These are phyloP conservation scores for Uropsilus gracilis DNA, from an alignment of 2,113 vertebrate species.

Conservation along the genomic window DNA sequence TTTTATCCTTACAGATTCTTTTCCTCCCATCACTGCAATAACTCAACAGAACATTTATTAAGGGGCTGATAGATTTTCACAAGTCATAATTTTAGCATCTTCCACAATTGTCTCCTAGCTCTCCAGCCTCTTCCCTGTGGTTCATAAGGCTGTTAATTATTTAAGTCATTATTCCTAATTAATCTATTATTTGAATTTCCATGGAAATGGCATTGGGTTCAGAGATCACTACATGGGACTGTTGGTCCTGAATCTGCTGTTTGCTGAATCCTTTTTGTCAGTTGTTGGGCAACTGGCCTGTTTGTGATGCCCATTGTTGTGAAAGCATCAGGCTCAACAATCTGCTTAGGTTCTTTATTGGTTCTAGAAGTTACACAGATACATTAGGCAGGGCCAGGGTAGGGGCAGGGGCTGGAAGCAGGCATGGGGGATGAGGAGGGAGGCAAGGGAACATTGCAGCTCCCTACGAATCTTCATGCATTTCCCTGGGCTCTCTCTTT, in stretches of 20 bases:
- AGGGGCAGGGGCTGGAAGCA: too few relatives aligned
- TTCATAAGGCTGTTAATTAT: neutral
- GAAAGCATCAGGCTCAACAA: too few relatives aligned
- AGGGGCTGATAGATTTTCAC: neutral
- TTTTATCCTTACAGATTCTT: neutral
- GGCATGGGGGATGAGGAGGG: too few relatives aligned
- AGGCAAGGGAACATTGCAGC: too few relatives aligned
- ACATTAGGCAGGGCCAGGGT: too few relatives aligned
- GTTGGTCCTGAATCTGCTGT: neutral
- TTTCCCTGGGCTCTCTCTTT: too few relatives aligned
- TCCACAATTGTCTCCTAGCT: neutral
- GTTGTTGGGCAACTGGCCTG: too few relatives aligned
- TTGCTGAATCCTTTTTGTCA: too few relatives aligned
- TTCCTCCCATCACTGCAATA: neutral
- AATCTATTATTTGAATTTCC: constrained; percentile 1
- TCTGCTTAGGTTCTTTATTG: too few relatives aligned
- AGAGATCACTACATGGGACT: neutral
- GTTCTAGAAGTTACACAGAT: too few relatives aligned
- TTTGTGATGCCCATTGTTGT: too few relatives aligned
- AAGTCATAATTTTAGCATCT: neutral
- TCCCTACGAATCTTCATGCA: too few relatives aligned
- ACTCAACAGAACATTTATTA: neutral
- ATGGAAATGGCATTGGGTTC: constrained; percentile 12
- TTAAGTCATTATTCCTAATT: constrained; percentile 25
- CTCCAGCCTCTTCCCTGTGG: neutral